Percentiles rank a stretch among this genome's conserved stretches.
Conservation (phyloP, 1,140 invertebrate genomes). For the Campoletis sonorensis region DNA sequence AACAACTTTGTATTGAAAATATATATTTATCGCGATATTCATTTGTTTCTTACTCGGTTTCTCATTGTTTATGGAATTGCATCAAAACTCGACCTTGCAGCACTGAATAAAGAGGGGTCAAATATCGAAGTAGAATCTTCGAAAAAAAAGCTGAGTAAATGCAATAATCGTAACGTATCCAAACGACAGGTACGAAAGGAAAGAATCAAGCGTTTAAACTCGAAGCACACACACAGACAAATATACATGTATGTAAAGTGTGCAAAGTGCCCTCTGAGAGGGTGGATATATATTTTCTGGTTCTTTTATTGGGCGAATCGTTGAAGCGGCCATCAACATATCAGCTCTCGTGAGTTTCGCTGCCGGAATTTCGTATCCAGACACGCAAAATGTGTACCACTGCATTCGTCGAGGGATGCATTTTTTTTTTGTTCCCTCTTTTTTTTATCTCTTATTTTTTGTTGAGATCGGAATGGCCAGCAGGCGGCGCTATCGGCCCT, state of each 20-base stretch:
- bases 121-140: background rate
- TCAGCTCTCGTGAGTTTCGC: conserved; percentile 5
- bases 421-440: conserved; percentile 29
- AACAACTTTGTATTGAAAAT: no score
- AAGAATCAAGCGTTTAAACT: conserved; percentile 27
- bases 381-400: conserved; percentile 36
- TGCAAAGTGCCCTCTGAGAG: background rate
- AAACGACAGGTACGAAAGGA: conserved; percentile 38
- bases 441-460: conserved; percentile 36
- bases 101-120: background rate
- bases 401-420: conserved; percentile 30
- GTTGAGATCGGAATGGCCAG: conserved; percentile 21
- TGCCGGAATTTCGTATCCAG: background rate
- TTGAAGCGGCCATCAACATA: conserved; percentile 45
- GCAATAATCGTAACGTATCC: conserved; percentile 45
- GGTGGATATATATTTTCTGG: conserved; percentile 37
- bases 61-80: no score
- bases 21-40: background rate
- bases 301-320: conserved; percentile 42
- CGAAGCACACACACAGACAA: background rate
- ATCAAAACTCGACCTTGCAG: no score
- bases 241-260: background rate
- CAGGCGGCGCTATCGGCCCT: conserved; percentile 45
- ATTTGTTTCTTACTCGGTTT: no score
- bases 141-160: conserved; percentile 6